Conservation (phyloP, 2,888 invertebrate species). For the Cordilura impudica region DNA sequence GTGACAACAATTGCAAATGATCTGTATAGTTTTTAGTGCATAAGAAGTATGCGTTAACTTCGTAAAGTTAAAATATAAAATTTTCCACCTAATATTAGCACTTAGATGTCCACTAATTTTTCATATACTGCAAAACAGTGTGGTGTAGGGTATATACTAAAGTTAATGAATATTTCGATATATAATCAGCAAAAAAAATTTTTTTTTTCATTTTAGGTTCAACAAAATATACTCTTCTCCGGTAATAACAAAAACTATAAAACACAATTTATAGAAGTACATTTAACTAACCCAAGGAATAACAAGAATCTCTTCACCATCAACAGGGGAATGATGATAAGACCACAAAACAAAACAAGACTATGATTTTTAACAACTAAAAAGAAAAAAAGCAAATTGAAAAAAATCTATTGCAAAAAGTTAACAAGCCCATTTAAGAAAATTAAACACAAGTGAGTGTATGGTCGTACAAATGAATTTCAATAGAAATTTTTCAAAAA, state of each 20-base stretch:
- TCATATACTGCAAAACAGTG: too few species aligned
- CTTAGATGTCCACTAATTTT: too few species aligned
- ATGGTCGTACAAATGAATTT: conserved; percentile 41
- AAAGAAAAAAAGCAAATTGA: background rate
- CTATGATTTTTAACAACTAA: conserved; percentile 7
- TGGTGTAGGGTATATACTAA: too few species aligned
- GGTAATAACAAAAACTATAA: background rate
- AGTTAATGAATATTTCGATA: too few species aligned
- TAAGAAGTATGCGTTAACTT: too few species aligned
- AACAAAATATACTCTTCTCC: background rate
- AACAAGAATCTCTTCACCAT: background rate
- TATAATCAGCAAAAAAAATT: background rate
- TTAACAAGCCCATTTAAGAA: conserved; percentile 36
- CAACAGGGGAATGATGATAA: conserved; percentile 21
- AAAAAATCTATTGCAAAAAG: conserved; percentile 19
- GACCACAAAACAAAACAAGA: background rate
- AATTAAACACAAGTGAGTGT: conserved; percentile 5
- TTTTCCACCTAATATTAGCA: too few species aligned
- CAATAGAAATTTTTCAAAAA: conserved; percentile 46
- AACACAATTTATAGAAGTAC: background rate
- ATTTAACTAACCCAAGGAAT: background rate
- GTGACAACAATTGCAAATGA: too few species aligned
- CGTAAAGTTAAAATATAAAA: too few species aligned
- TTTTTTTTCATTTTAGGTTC: background rate
- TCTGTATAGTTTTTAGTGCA: too few species aligned